Evolutionary conservation across 1,140 invertebrate genomes (phyloP), one percentile per base, ranked within the genome.

Genomic region (Drosophila yakuba): DNA sequence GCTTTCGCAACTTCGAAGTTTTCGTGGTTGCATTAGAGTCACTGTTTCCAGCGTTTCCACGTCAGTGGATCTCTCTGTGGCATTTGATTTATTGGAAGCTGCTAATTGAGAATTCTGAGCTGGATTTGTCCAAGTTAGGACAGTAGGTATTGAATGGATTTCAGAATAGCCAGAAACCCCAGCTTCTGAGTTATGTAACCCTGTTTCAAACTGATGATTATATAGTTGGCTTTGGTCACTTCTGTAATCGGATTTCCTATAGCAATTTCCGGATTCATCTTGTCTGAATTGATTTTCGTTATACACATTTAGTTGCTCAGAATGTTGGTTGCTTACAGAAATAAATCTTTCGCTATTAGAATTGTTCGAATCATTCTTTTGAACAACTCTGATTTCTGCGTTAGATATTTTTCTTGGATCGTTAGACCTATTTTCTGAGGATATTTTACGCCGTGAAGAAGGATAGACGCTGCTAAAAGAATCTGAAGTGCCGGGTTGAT

Each of bases 21-120:
- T 41, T 7, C 72, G 59, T 2, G 57, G 55, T 28, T 66, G 35
- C 59, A 80, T 39, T 2, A 81, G 12, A 10, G 79, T 68, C 0
- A 56, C 28, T 0, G 54, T 45, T 7, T 74, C 35, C n/a, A 38
- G 11, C 6, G 36, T 39, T 45, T 44, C 45, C 20, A 17, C 20
- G n/a, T 41, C 47, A n/a, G 38, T 39, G 10, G 10, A 25, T 25
- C 25, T 25, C 4, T 25, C 25, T 0, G 7, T 20, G 17, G 17
- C 20, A n/a, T 57, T 51, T 12, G 23, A 36, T 1, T 2, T 32
- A 10, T 32, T 10, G 32, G 7, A 8, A 32, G 32, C 41, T 14
- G 2, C 20, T 25, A 3, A 14, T 6, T 12, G 20, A 1, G 32
- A 25, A 4, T 15, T 6, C 35, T 14, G 5, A 36, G 14, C 5